Conservation (phyloP, 2,113 vertebrate species). For the Phrynosoma blainvillii region DNA sequence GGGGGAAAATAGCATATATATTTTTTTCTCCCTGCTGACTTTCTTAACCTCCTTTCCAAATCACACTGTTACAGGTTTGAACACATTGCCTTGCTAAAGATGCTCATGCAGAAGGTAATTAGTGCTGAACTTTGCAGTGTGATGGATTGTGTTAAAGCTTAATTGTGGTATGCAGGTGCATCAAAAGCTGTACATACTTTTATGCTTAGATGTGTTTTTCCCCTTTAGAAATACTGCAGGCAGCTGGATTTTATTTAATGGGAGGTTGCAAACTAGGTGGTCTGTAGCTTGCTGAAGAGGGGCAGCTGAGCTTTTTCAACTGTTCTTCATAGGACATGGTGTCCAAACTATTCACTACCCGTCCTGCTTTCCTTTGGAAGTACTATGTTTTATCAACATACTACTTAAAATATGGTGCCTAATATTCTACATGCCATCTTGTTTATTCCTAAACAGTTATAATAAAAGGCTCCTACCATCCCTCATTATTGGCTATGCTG, state of each 20-base stretch:
- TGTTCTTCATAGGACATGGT: no score
- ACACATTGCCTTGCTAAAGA: constrained; percentile 24
- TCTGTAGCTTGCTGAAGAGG: no score
- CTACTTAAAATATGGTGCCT: no score
- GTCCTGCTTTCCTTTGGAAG: no score
- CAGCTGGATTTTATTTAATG: background rate
- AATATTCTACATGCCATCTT: no score
- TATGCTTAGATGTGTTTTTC: background rate
- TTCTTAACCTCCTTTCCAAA: constrained; percentile 2
- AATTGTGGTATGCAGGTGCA: background rate
- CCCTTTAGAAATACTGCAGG: background rate
- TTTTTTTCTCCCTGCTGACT: constrained; percentile 14
- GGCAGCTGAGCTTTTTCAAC: background rate
- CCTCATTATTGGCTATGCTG: no score
- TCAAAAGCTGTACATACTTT: background rate
- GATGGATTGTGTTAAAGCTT: background rate
- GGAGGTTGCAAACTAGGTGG: background rate
- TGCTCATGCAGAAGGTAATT: constrained; percentile 6
- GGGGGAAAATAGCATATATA: background rate
- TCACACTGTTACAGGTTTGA: constrained; percentile 17
- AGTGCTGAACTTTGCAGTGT: background rate
- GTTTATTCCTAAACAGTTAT: no score
- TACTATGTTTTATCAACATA: no score
- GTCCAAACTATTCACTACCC: no score
- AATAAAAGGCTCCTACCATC: no score